Conservation (phyloP, 1,140 invertebrate genomes). For the Lordiphosa mommai region DNA sequence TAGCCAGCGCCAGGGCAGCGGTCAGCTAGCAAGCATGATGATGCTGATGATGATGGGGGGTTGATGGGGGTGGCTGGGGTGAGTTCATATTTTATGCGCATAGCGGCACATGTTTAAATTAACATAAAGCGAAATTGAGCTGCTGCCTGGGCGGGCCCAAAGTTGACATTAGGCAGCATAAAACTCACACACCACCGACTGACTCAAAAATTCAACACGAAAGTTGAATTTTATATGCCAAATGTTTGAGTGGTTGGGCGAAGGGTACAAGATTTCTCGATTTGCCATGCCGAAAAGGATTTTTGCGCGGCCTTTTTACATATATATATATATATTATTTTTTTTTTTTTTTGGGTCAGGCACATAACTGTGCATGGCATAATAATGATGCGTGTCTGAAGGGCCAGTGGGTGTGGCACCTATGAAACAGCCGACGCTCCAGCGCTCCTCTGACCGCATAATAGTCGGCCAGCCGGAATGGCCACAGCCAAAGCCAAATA, state of each 20-base stretch:
- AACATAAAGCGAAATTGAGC: constrained; percentile 77
- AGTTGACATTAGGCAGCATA: constrained; percentile 65
- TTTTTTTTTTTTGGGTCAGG: constrained; percentile 53
- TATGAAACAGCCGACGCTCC: constrained; percentile 32
- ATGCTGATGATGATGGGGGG: constrained; percentile 4
- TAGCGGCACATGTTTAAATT: constrained; percentile 78
- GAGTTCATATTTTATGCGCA: constrained; percentile 76
- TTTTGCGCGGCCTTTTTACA: constrained; percentile 66
- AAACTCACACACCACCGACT: constrained; percentile 20
- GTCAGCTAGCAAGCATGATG: constrained; percentile 11
- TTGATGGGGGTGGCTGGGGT: neutral
- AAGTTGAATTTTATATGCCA: constrained; percentile 69
- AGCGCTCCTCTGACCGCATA: constrained; percentile 26
- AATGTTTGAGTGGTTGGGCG: constrained; percentile 2
- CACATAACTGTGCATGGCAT: constrained; percentile 76
- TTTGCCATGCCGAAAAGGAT: constrained; percentile 52
- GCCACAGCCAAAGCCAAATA: too few species aligned
- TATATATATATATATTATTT: constrained; percentile 15
- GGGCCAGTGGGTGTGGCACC: constrained; percentile 25
- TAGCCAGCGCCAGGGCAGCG: constrained; percentile 27
- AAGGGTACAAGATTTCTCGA: constrained; percentile 26
- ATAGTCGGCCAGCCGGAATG: too few species aligned
- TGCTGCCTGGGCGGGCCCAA: constrained; percentile 52
- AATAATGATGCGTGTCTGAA: constrained; percentile 60
- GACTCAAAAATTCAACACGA: constrained; percentile 70